These are phyloP conservation scores for Micropoecilia bifurca DNA, from an alignment of 2,797 vertebrate genomes.

Conservation along the genomic window DNA sequence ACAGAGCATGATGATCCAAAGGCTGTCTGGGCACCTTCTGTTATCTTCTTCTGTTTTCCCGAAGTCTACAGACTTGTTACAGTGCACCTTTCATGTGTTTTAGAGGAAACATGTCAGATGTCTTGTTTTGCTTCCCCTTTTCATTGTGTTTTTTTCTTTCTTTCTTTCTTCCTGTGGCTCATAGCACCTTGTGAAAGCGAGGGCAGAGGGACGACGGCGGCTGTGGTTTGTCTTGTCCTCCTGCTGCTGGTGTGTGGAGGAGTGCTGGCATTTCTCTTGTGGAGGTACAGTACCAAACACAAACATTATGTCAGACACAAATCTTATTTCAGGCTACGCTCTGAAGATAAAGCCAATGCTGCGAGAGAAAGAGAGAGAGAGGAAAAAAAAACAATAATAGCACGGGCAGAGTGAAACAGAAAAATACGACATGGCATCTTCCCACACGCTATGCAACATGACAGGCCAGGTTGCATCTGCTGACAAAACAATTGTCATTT, in stretches of 20 bases:
- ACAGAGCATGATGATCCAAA: slow-evolving; percentile 41
- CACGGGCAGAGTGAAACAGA: slow-evolving; percentile 21
- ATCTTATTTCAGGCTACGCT: slow-evolving; percentile 56
- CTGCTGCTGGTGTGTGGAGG: slow-evolving; percentile 67
- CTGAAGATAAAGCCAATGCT: slow-evolving; percentile 36
- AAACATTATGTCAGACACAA: slow-evolving; percentile 26
- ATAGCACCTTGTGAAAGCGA: slow-evolving; percentile 74
- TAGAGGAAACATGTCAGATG: slow-evolving; percentile 28
- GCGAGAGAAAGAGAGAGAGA: not conserved
- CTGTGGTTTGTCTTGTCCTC: slow-evolving; percentile 65
- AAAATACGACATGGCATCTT: slow-evolving; percentile 21
- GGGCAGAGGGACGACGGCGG: slow-evolving; percentile 53
- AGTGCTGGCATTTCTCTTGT: slow-evolving; percentile 72
- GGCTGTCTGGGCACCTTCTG: slow-evolving; percentile 25
- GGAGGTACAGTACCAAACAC: slow-evolving; percentile 72
- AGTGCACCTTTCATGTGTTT: slow-evolving; percentile 14
- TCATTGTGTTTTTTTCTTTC: not conserved
- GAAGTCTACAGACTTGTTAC: slow-evolving; percentile 17
- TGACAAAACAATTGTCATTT: slow-evolving; percentile 46
- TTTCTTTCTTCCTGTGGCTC: slow-evolving; percentile 34
- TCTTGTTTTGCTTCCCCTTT: slow-evolving; percentile 12
- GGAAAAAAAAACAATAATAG: slow-evolving; percentile 5
- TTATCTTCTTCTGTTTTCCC: slow-evolving; percentile 21
- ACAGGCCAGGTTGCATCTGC: slow-evolving; percentile 39
- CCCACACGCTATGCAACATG: slow-evolving; percentile 30